Evolutionary conservation across 2,113 vertebrate species (phyloP).

Genomic region (Gobiocypris rarus): DNA sequence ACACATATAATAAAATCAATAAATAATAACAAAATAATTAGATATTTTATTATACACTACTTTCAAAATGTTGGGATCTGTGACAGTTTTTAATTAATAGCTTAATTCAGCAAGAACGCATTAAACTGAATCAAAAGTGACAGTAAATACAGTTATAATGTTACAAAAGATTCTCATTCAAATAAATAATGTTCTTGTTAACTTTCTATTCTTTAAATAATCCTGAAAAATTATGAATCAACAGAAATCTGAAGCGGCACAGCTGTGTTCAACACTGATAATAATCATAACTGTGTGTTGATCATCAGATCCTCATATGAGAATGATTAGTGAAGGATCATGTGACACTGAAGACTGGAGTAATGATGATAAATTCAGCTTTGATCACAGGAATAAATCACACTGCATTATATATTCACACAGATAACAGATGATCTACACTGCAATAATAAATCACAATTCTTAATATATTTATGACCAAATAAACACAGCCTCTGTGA

Average conservation of each 20-base stretch:
- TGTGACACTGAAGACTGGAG: neutral
- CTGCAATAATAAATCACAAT: too few relatives aligned
- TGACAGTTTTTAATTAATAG: too few relatives aligned
- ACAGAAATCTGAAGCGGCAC: too few relatives aligned
- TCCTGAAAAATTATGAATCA: neutral
- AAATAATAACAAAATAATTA: too few relatives aligned
- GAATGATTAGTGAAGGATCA: neutral
- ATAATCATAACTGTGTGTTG: neutral
- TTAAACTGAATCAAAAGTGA: neutral
- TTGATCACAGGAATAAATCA: neutral
- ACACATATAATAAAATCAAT: too few relatives aligned
- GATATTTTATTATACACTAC: too few relatives aligned
- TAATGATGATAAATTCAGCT: neutral
- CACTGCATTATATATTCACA: neutral
- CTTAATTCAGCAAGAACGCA: neutral
- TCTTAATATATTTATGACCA: too few relatives aligned
- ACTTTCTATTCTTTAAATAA: neutral
- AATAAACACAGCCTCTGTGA: neutral
- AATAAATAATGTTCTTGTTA: neutral
- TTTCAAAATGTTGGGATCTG: too few relatives aligned
- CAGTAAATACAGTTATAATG: neutral
- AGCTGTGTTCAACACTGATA: neutral
- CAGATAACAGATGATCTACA: neutral
- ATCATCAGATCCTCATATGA: too few relatives aligned
- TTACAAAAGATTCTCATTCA: neutral